These are phyloP conservation scores for Lysandra coridon DNA, from an alignment of 2,888 invertebrate genomes.

Conservation along the genomic window DNA sequence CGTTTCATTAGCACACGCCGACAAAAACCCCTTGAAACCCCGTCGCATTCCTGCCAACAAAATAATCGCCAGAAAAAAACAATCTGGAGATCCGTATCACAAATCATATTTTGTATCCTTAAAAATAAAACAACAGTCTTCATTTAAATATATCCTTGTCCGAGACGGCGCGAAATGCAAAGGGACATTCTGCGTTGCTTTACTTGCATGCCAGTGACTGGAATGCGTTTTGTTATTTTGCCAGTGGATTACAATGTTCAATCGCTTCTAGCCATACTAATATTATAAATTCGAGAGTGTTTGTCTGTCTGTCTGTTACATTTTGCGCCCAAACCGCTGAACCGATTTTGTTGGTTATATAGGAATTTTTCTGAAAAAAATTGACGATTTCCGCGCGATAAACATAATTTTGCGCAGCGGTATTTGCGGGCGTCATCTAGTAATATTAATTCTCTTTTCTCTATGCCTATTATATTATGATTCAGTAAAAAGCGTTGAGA, in stretches of 20 bases:
- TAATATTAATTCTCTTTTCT: background rate
- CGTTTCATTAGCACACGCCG: background rate
- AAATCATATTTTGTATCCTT: conserved; percentile 1
- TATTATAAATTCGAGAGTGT: background rate
- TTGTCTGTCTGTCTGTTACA: too few relatives aligned
- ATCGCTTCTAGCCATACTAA: background rate
- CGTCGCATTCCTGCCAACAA: background rate
- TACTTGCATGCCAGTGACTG: background rate
- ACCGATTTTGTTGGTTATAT: background rate
- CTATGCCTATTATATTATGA: background rate
- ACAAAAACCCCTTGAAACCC: background rate
- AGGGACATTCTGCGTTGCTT: background rate
- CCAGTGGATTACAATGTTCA: background rate
- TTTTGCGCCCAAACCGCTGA: background rate
- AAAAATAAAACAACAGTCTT: background rate
- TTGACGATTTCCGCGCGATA: too few relatives aligned
- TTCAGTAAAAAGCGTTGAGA: background rate
- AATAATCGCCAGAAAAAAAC: background rate
- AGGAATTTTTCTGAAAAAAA: background rate
- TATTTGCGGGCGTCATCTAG: background rate
- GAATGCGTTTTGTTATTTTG: background rate
- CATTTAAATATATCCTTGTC: background rate
- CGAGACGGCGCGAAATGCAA: background rate
- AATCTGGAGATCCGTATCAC: background rate
- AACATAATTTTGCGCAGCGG: too few relatives aligned